Base-by-base conservation (phyloP, 2,113 vertebrate genomes). In the Ochotona princeps region DNA sequence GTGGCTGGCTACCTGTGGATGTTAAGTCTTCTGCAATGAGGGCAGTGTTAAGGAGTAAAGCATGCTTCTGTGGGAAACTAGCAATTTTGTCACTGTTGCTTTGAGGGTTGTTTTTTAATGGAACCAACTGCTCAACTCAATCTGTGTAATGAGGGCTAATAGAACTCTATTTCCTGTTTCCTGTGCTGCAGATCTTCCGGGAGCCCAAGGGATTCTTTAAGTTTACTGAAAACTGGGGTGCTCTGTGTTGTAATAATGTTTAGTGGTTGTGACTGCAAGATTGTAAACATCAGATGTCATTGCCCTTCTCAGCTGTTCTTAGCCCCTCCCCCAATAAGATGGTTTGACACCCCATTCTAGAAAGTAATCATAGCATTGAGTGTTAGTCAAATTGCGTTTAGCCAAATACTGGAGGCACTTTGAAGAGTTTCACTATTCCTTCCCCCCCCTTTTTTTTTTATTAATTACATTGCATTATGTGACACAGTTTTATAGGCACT, bases 71-170 rank as follows among this genome's bases (percentile, higher is more conserved):
- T 30, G 44, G 82, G 54, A 93, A 81, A 47, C 60, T 51, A 89
- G 65, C 63, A 82, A 65, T 80, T 15, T 87, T 94, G 90, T 94
- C 47, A 84, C 38, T 83, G 7, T 80, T 87, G 82, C 73, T 83
- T 90, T 38, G 15, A 69, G 94, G 84, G 83, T 49, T 74, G 95
- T 84, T 87, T 74, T 94, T 90, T 54, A 47, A 86, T 80, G 66
- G 26, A 83, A 74, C 85, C 28, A 86, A 44, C 69, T 57, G 20
- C 87, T 89, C 92, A 86, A 14, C 83, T 47, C 18, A 76, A 75
- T 83, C 38, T 92, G 28, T 69, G n/a, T 83, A 69, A 76, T 81
- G 66, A 89, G 63, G 26, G 74, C 91, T 87, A 79, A 70, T 76
- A 49, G n/a, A 66, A 6, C 30, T 87, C 92, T 92, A 86, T 88